Base-by-base conservation (phyloP, 1,140 invertebrate genomes). In the Monochamus saltuarius region DNA sequence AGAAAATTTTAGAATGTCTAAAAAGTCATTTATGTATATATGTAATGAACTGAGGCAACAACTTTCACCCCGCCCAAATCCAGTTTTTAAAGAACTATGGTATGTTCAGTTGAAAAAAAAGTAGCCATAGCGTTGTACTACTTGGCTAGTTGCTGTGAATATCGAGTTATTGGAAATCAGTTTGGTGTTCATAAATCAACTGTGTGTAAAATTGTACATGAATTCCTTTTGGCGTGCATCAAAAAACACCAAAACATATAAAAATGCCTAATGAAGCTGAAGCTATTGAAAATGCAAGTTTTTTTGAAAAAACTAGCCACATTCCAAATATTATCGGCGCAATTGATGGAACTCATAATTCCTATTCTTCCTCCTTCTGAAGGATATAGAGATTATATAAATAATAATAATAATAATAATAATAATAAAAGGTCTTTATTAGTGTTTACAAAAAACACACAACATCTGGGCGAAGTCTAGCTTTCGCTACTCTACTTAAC, bases 301-400 rank as follows among this genome's bases (percentile, higher is more conserved):
- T 14, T 35, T 67, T 62, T 62, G 51, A 65, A 65, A 38, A 57
- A 4, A 42, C 34, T 7, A 50, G 34, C 19, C 36, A 65, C 47
- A 53, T 68, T 22, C 56, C 62, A 36, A 62, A 70, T 62, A 61
- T 70, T 19, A 55, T 70, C 47, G 61, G 68, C 36, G 57, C 50
- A 36, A 70, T 68, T 17, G 66, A 70, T 61, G 64, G 58, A 34
- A 59, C 66, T 11, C 59, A 68, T 40, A 60, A n/a, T 68, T 36
- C 59, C 64, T n/a, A 61, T 66, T 39, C 17, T 42, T 14, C 36
- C 60, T 37, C 61, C 56, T 16, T 29, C 38, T 40, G 58, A 68
- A 51, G 68, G 66, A 11, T 62, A 66, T 43, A 40, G 57, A 37
- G 68, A 73, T 54, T 72, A 57, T 54, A 58, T 72, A 34, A 22